These are phyloP conservation scores for Acridotheres tristis DNA, from an alignment of 2,797 vertebrate genomes.

Conservation along the genomic window DNA sequence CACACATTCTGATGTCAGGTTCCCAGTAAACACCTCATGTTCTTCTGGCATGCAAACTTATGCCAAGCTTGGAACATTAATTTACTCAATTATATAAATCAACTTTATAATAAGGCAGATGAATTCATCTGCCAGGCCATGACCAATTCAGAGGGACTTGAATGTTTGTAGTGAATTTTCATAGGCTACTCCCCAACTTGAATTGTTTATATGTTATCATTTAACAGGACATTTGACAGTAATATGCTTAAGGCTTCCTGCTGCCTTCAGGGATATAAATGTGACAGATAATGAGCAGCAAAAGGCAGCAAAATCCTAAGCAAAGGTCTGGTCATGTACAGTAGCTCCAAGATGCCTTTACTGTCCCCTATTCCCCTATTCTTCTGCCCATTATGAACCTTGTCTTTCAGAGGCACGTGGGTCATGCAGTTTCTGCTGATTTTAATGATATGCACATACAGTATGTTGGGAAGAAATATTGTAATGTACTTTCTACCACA, in stretches of 20 bases:
- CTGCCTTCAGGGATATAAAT: neutral
- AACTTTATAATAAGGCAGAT: fast-evolving
- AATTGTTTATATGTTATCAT: neutral
- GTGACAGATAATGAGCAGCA: neutral
- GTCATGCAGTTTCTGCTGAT: neutral
- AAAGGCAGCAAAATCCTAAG: neutral
- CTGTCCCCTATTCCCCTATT: neutral
- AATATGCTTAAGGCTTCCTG: neutral
- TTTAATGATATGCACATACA: neutral
- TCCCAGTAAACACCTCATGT: neutral
- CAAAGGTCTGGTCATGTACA: neutral
- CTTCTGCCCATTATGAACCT: neutral
- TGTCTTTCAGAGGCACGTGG: neutral
- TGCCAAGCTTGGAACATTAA: neutral
- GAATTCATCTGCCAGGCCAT: neutral
- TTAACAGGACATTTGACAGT: neutral
- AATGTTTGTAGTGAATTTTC: neutral
- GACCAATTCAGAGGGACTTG: neutral
- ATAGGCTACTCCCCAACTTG: neutral
- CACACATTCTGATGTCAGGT: too few relatives aligned
- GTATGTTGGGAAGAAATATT: neutral
- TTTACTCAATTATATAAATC: neutral
- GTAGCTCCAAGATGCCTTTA: neutral
- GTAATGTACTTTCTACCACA: neutral
- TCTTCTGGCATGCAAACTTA: neutral